A percentile compares a stretch with the other conserved stretches of the same genome.
phyloP scores from a whole-genome alignment of 2,113 vertebrate species.

The Psophia crepitans region DNA sequence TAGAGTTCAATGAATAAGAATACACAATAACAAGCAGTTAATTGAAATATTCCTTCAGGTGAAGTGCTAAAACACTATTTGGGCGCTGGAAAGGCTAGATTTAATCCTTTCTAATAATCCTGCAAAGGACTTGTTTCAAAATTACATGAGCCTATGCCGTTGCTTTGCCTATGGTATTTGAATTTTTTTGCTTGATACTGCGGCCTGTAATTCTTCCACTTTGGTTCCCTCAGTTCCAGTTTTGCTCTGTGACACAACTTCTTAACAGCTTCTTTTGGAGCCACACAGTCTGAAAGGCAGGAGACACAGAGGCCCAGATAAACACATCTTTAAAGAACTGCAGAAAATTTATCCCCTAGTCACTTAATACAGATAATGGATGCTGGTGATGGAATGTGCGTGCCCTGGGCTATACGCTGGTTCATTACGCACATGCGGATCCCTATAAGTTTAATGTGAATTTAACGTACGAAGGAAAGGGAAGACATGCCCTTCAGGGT shows the following conservation, averaged over 20 bases:
- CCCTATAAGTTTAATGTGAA: background rate
- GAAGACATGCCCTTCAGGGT: background rate
- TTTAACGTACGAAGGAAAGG: background rate
- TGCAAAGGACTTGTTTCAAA: background rate
- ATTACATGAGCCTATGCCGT: background rate
- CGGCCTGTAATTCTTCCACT: background rate
- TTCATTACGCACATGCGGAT: background rate
- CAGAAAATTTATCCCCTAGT: background rate
- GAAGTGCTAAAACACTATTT: background rate
- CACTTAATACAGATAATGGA: background rate
- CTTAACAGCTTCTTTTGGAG: background rate
- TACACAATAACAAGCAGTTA: background rate
- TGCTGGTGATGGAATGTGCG: rapidly evolving
- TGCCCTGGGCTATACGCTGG: background rate
- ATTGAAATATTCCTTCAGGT: background rate
- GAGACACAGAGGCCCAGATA: background rate
- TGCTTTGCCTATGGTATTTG: background rate
- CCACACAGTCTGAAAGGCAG: background rate
- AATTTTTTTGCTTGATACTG: background rate
- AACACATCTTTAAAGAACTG: background rate
- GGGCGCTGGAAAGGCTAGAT: background rate
- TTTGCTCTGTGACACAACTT: background rate
- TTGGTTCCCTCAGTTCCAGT: background rate
- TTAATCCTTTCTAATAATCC: background rate
- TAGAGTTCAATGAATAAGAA: background rate